Evolutionary conservation across 2,888 invertebrate genomes (phyloP).

Genomic region (Ophion ventricosus): DNA sequence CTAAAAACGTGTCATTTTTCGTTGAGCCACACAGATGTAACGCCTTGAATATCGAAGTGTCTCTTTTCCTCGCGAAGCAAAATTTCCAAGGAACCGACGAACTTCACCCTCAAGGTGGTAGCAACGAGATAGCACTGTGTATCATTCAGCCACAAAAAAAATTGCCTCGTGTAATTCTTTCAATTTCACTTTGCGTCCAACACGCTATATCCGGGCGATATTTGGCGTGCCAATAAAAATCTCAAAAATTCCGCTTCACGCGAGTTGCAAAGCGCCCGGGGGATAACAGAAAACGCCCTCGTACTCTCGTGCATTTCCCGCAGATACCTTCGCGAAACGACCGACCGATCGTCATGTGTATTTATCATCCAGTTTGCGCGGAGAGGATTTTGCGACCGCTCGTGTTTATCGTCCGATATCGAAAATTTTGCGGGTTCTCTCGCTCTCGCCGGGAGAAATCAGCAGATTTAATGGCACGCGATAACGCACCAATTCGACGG

Average conservation of each 20-base stretch:
- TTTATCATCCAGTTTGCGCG: conserved; percentile 25
- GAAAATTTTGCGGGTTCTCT: conserved; percentile 24
- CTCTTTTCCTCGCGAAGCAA: too few relatives aligned
- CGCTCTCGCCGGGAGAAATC: conserved; percentile 50
- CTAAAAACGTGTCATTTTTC: too few relatives aligned
- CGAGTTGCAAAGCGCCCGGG: not conserved
- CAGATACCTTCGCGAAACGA: conserved; percentile 1
- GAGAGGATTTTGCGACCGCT: conserved; percentile 12
- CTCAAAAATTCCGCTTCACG: not conserved
- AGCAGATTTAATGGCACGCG: conserved; percentile 56
- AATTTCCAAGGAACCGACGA: too few relatives aligned
- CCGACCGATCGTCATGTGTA: not conserved
- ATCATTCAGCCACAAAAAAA: too few relatives aligned
- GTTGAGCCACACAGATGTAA: too few relatives aligned
- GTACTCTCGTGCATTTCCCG: not conserved
- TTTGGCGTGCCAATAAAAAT: not conserved
- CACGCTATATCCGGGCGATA: not conserved
- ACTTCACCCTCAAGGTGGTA: too few relatives aligned
- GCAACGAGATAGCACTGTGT: too few relatives aligned
- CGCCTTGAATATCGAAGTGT: too few relatives aligned
- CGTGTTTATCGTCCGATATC: conserved; percentile 27
- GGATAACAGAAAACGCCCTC: not conserved
- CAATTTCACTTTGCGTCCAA: not conserved
- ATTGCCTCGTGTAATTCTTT: not conserved
- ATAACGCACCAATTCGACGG: conserved; percentile 60